Percentiles rank a stretch among this genome's conserved stretches.
phyloP scores from a whole-genome alignment of 2,888 invertebrate species.

The Apotomis turbidana region DNA sequence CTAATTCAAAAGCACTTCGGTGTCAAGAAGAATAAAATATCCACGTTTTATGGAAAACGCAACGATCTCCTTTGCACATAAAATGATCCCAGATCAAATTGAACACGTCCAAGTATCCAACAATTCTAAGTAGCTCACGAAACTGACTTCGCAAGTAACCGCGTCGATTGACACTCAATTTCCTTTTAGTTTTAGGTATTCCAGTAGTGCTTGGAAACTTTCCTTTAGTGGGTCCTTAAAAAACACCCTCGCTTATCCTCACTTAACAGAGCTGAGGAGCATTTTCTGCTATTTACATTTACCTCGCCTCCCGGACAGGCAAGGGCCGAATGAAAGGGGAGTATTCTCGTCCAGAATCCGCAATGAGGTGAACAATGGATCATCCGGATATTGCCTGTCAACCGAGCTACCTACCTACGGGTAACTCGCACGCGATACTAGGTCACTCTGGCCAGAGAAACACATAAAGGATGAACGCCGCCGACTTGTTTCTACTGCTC shows the following conservation, averaged over 20 bases:
- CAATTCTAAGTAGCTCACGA: slow-evolving; percentile 29
- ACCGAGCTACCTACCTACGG: slow-evolving; percentile 62
- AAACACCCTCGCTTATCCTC: slow-evolving; percentile 33
- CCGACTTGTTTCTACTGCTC: slow-evolving; percentile 4
- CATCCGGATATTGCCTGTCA: slow-evolving; percentile 82
- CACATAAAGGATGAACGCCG: slow-evolving; percentile 16
- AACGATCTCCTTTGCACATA: slow-evolving; percentile 8
- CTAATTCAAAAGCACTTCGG: background rate
- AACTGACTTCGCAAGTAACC: slow-evolving; percentile 35
- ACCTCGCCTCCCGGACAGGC: slow-evolving; percentile 56
- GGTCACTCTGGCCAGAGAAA: slow-evolving; percentile 48
- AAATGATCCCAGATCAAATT: slow-evolving; percentile 20
- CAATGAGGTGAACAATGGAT: slow-evolving; percentile 81
- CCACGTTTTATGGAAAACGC: slow-evolving; percentile 6
- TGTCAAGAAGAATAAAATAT: background rate
- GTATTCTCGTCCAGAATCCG: slow-evolving; percentile 69
- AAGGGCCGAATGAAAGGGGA: slow-evolving; percentile 59
- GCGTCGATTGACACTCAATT: slow-evolving; percentile 39
- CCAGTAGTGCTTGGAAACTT: slow-evolving; percentile 36
- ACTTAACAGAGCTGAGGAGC: slow-evolving; percentile 40
- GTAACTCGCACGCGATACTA: slow-evolving; percentile 52
- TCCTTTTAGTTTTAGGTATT: slow-evolving; percentile 36
- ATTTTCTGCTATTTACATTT: slow-evolving; percentile 61
- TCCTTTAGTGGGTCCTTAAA: slow-evolving; percentile 32
- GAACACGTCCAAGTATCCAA: slow-evolving; percentile 28